phyloP scores from a whole-genome alignment of 2,113 vertebrate genomes.

The Castor canadensis region DNA sequence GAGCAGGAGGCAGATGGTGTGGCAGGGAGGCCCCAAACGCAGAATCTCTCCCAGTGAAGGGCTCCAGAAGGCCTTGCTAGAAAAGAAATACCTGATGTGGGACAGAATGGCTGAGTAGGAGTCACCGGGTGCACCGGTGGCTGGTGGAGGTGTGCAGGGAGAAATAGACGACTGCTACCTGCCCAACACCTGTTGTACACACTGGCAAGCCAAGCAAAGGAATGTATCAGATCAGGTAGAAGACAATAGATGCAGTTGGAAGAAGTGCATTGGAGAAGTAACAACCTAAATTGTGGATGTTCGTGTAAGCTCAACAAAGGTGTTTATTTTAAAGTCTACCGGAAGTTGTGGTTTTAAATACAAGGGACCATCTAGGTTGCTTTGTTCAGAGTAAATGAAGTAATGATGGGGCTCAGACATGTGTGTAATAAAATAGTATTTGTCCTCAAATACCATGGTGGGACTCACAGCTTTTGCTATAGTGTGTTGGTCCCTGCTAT shows the following conservation, averaged over 20 bases:
- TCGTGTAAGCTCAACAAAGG: background rate
- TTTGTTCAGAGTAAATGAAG: background rate
- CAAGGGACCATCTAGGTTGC: background rate
- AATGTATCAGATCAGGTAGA: rapidly evolving
- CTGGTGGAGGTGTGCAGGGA: background rate
- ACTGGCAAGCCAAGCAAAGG: background rate
- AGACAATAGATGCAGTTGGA: background rate
- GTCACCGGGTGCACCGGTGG: too few species aligned
- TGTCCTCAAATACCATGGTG: rapidly evolving
- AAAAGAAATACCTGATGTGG: background rate
- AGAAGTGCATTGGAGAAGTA: background rate
- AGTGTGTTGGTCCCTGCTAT: background rate
- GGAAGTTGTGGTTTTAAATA: background rate
- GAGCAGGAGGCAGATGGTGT: background rate
- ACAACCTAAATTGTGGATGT: background rate
- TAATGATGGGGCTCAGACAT: too few species aligned
- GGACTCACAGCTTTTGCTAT: background rate
- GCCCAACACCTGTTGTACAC: rapidly evolving
- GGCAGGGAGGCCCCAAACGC: background rate
- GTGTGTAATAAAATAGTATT: background rate
- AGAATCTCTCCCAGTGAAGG: background rate
- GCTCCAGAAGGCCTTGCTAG: background rate
- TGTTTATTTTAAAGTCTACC: too few species aligned
- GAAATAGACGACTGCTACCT: too few species aligned
- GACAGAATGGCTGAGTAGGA: background rate